Conservation (phyloP, 2,113 vertebrate genomes). For the Tychaedon coryphoeus region DNA sequence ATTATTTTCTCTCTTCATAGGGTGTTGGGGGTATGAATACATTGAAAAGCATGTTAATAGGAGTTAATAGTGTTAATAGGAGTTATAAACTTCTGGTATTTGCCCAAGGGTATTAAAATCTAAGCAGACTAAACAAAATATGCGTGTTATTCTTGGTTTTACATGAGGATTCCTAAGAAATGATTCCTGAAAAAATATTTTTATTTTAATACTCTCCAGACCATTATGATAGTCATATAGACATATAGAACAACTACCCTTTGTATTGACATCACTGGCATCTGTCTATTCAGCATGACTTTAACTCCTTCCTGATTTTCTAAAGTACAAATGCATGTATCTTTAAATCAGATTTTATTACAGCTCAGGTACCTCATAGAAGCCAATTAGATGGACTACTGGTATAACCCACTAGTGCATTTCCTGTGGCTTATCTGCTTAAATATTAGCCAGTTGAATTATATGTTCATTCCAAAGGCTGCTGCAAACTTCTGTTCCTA, state of each 20-base stretch:
- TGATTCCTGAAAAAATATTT: background rate
- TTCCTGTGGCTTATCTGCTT: background rate
- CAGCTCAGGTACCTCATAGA: background rate
- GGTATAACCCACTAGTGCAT: background rate
- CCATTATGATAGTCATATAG: background rate
- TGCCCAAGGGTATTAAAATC: background rate
- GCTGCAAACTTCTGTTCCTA: background rate
- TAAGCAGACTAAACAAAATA: background rate
- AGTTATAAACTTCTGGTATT: background rate
- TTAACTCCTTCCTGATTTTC: background rate
- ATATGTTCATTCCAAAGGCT: background rate
- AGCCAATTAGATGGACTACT: background rate
- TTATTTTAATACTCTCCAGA: background rate
- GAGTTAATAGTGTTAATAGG: background rate
- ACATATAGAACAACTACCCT: background rate
- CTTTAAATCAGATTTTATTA: background rate
- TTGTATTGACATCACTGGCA: background rate
- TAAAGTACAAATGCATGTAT: background rate
- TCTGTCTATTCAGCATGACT: background rate
- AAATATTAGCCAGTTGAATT: background rate
- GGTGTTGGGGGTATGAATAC: background rate
- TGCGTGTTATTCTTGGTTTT: background rate
- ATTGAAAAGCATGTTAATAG: background rate
- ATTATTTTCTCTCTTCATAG: background rate
- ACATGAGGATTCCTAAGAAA: background rate